These are phyloP conservation scores for Chrysina gloriosa DNA, from an alignment of 2,888 invertebrate species.

Conservation along the genomic window DNA sequence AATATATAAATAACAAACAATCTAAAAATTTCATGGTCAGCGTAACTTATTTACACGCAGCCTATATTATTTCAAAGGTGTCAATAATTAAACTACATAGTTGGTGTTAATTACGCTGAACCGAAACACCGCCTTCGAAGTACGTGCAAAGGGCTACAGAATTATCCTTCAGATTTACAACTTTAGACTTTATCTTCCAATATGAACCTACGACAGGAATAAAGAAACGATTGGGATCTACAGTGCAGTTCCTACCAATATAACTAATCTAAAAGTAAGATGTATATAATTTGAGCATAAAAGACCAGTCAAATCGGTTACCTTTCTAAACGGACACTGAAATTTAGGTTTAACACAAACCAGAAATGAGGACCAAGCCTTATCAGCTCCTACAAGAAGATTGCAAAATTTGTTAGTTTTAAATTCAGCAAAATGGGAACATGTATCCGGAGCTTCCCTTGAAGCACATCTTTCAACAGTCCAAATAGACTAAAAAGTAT, in stretches of 20 bases:
- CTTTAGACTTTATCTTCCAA: constrained; percentile 41
- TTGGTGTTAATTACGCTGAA: no score
- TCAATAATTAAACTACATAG: no score
- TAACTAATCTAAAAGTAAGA: constrained; percentile 22
- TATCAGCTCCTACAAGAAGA: neutral
- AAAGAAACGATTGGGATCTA: constrained; percentile 27
- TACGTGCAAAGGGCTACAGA: constrained; percentile 21
- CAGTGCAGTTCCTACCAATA: constrained; percentile 33
- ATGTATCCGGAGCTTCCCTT: constrained; percentile 39
- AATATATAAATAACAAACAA: no score
- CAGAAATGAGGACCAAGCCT: constrained; percentile 31
- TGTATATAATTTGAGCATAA: neutral
- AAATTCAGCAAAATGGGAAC: constrained; percentile 31
- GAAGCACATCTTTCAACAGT: constrained; percentile 32
- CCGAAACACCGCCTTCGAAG: constrained; percentile 11
- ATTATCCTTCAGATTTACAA: constrained; percentile 34
- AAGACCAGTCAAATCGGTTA: neutral
- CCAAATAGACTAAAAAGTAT: constrained; percentile 25
- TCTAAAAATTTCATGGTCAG: no score
- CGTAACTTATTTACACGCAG: no score
- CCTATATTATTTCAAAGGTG: no score
- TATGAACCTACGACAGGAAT: constrained; percentile 39
- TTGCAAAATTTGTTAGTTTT: constrained; percentile 33
- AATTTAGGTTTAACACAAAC: constrained; percentile 27
- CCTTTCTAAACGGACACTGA: constrained; percentile 43